Evolutionary conservation across 2,113 vertebrate genomes (phyloP).

Genomic region (Neotragus moschatus): DNA sequence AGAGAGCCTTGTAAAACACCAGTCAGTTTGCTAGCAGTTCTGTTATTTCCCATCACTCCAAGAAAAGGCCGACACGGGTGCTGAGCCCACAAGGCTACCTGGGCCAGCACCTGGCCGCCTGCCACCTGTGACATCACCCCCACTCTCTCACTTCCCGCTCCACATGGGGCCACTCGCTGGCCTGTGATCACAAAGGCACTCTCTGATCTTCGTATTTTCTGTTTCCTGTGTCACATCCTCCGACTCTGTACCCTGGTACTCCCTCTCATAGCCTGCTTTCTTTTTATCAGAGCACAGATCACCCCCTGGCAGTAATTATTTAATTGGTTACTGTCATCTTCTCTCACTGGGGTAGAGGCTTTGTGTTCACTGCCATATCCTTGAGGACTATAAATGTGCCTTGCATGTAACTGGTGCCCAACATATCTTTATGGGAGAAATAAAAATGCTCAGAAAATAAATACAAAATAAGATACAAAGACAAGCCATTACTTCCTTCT

Average conservation of each 20-base stretch:
- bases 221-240: not conserved
- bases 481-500: not conserved
- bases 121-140: not conserved
- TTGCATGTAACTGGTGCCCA: not conserved
- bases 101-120: not conserved
- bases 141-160: not conserved
- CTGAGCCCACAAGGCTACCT: not conserved
- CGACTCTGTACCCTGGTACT: accelerated
- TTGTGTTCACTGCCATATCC: not conserved
- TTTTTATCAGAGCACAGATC: not conserved
- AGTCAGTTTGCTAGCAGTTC: no score
- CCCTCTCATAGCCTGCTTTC: not conserved
- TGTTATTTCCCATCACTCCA: not conserved
- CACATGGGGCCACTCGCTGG: not conserved
- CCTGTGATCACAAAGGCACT: not conserved
- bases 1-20: not conserved
- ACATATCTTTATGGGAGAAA: not conserved
- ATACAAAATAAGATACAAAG: not conserved
- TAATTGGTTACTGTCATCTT: not conserved
- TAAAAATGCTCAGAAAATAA: not conserved
- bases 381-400: not conserved
- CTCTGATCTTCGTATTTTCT: not conserved
- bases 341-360: not conserved
- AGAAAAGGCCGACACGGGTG: not conserved
- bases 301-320: not conserved